These are phyloP conservation scores for Brachyopa scutellaris DNA, from an alignment of 2,888 invertebrate species.

Conservation along the genomic window DNA sequence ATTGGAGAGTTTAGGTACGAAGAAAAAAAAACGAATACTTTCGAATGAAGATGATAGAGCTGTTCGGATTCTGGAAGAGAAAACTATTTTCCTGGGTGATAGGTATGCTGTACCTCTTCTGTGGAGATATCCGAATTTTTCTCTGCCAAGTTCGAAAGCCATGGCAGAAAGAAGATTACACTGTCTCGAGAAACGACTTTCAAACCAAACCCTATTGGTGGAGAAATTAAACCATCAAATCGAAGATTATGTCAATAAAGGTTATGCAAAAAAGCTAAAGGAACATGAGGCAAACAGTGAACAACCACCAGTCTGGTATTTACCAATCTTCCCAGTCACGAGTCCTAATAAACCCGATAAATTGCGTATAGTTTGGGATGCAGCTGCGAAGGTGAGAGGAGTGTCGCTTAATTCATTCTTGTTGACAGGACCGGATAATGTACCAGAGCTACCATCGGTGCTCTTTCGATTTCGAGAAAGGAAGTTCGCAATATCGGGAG, in stretches of 20 bases:
- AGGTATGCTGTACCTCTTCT: neutral
- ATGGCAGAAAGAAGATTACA: constrained; percentile 23
- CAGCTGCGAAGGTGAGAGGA: neutral
- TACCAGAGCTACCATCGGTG: neutral
- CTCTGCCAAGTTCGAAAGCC: neutral
- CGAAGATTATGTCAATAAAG: neutral
- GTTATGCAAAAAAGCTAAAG: constrained; percentile 1
- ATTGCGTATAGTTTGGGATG: neutral
- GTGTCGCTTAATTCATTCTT: neutral
- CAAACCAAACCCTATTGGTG: neutral
- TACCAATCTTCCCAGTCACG: constrained; percentile 9
- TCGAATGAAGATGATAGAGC: neutral
- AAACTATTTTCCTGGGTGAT: neutral
- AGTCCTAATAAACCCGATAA: constrained; percentile 9
- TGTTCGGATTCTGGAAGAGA: neutral
- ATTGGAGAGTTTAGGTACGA: neutral
- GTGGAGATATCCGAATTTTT: neutral
- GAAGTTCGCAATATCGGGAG: neutral
- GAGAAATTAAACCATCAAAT: neutral
- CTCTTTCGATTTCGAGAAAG: neutral
- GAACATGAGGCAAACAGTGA: neutral
- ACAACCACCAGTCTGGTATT: neutral
- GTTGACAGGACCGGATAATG: neutral
- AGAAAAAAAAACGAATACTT: neutral
- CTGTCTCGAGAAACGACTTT: constrained; percentile 11